phyloP scores from a whole-genome alignment of 1,140 invertebrate species.

The Babylonia areolata region DNA sequence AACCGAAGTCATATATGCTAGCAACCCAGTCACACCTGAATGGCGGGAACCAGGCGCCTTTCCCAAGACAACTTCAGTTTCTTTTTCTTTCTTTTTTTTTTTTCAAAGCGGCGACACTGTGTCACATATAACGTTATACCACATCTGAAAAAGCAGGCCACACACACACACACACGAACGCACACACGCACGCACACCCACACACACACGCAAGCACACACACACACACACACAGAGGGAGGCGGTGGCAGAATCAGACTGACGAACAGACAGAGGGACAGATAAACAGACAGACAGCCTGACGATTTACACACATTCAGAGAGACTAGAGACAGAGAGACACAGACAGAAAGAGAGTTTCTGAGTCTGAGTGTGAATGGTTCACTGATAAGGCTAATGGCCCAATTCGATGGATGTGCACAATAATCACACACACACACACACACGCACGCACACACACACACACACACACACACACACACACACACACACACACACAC shows the following conservation, averaged over 20 bases:
- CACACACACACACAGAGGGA: not conserved
- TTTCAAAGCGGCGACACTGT: no score
- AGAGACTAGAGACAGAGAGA: constrained; percentile 15
- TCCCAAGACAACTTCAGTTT: no score
- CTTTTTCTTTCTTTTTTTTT: no score
- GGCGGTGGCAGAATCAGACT: not conserved
- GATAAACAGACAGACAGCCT: constrained; percentile 1
- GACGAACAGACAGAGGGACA: not conserved
- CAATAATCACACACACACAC: not conserved
- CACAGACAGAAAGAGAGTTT: not conserved
- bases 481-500: constrained; percentile 17
- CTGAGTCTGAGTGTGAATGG: not conserved
- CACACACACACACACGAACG: not conserved
- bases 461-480: constrained; percentile 2
- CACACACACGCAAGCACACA: not conserved
- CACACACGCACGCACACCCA: not conserved
- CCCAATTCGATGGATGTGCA: no score
- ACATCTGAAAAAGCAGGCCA: not conserved
- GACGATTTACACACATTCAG: not conserved
- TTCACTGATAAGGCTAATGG: not conserved
- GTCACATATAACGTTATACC: no score
- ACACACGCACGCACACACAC: not conserved
- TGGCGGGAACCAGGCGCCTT: no score
- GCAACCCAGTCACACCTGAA: no score
- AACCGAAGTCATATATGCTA: no score